These are phyloP conservation scores for Zosterops hypoxanthus DNA, from an alignment of 2,113 vertebrate species.

Conservation along the genomic window DNA sequence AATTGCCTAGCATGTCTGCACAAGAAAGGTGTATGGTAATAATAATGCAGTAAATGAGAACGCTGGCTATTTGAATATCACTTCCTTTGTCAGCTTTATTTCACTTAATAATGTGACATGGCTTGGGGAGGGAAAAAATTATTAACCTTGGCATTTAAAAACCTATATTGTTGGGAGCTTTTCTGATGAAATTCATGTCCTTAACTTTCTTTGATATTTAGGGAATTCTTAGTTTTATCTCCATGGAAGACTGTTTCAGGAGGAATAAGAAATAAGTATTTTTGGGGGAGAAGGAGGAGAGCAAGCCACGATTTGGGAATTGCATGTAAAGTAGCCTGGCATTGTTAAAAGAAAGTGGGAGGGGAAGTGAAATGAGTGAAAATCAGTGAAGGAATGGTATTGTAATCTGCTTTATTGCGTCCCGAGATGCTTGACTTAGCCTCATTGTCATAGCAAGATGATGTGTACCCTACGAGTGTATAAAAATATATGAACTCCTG, in stretches of 20 bases:
- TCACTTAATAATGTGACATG: conserved; percentile 47
- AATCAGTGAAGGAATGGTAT: conserved; percentile 58
- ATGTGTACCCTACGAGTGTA: conserved; percentile 66
- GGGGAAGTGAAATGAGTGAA: conserved; percentile 46
- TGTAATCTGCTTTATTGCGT: conserved; percentile 70
- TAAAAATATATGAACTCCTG: conserved; percentile 76
- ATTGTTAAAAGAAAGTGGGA: conserved; percentile 55
- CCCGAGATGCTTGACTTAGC: conserved; percentile 67
- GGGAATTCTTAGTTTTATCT: not conserved
- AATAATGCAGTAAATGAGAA: conserved; percentile 22
- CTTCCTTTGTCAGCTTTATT: conserved; percentile 51
- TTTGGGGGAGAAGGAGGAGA: not conserved
- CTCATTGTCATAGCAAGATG: conserved; percentile 69
- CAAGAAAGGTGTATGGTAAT: not conserved
- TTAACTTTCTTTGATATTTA: conserved; percentile 23
- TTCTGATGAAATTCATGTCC: not conserved
- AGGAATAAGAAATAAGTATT: not conserved
- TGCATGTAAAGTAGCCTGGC: not conserved
- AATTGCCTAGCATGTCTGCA: not conserved
- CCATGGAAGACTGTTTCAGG: not conserved
- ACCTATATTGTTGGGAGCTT: not conserved
- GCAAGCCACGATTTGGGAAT: not conserved
- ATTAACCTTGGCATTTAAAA: conserved; percentile 36
- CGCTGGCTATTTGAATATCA: not conserved
- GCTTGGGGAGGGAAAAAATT: conserved; percentile 10